These are phyloP conservation scores for Papilio polytes DNA, from an alignment of 1,140 invertebrate species.

Conservation along the genomic window DNA sequence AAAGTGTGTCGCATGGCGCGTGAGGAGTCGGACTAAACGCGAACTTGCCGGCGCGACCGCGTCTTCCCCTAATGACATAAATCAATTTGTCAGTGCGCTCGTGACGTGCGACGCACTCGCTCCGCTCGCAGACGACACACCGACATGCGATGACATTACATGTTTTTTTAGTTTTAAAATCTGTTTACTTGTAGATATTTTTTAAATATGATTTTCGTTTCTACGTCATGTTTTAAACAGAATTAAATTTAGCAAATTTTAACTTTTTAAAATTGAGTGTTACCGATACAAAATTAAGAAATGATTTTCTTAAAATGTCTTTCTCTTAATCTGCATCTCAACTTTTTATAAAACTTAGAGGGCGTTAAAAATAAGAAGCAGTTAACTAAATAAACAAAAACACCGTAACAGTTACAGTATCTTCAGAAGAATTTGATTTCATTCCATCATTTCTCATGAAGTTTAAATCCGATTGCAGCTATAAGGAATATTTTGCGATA, in stretches of 20 bases:
- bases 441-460: conserved; percentile 6
- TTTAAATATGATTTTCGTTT: not conserved
- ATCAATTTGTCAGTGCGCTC: conserved; percentile 75
- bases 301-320: no score
- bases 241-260: not conserved
- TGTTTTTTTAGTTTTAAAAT: conserved; percentile 34
- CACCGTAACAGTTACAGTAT: not conserved
- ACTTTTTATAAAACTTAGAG: no score
- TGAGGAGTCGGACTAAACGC: conserved; percentile 51
- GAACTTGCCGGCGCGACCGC: conserved; percentile 49
- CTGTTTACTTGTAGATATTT: conserved; percentile 29
- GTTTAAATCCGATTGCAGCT: conserved; percentile 20
- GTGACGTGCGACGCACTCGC: conserved; percentile 56
- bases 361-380: no score
- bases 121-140: conserved; percentile 47
- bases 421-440: not conserved
- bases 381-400: no score
- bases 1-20: conserved; percentile 53
- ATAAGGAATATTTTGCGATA: conserved; percentile 1
- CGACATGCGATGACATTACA: conserved; percentile 34
- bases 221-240: not conserved
- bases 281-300: not conserved
- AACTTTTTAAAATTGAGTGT: not conserved
- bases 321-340: not conserved
- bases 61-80: conserved; percentile 63